A percentile compares a stretch with the other conserved stretches of the same genome.
Evolutionary conservation across 2,888 invertebrate genomes (phyloP).

Genomic region (Priapulus caudatus): DNA sequence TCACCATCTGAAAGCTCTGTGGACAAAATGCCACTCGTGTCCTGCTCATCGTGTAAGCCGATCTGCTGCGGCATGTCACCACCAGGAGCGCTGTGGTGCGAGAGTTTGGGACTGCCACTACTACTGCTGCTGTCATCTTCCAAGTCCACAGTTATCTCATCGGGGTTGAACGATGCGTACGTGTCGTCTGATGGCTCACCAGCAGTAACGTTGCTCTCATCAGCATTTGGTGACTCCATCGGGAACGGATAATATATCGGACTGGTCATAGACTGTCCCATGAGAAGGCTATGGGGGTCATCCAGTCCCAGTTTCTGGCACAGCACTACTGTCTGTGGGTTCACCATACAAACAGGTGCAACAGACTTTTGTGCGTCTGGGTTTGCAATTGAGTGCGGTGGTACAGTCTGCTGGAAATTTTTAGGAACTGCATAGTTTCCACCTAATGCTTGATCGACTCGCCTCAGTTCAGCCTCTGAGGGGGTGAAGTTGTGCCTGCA

Average conservation of each 20-base stretch:
- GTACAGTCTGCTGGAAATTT: slow-evolving; percentile 65
- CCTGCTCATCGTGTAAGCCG: too few species aligned
- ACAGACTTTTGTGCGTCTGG: slow-evolving; percentile 16
- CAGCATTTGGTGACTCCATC: neutral
- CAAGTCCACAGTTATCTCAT: slow-evolving; percentile 10
- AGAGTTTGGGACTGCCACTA: too few species aligned
- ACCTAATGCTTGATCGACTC: slow-evolving; percentile 51
- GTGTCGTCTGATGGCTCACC: slow-evolving; percentile 7
- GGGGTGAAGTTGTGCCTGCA: slow-evolving; percentile 60
- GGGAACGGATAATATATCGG: neutral
- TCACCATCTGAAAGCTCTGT: slow-evolving; percentile 17
- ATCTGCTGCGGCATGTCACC: too few species aligned
- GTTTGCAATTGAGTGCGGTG: slow-evolving; percentile 46
- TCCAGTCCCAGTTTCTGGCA: slow-evolving; percentile 52
- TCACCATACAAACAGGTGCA: slow-evolving; percentile 25
- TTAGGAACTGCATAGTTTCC: slow-evolving; percentile 56
- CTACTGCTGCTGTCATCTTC: slow-evolving; percentile 8
- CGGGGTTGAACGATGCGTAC: slow-evolving; percentile 10
- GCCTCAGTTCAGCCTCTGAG: slow-evolving; percentile 56
- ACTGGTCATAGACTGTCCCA: slow-evolving; percentile 13
- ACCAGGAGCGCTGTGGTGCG: too few species aligned
- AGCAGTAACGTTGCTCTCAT: slow-evolving; percentile 4
- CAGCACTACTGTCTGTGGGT: slow-evolving; percentile 43
- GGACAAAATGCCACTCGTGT: slow-evolving; percentile 10
- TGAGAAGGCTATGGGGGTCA: slow-evolving; percentile 52